Evolutionary conservation across 2,888 invertebrate species (phyloP), one percentile per base, ranked within the genome.

Genomic region (Troglohyphantes excavatus): DNA sequence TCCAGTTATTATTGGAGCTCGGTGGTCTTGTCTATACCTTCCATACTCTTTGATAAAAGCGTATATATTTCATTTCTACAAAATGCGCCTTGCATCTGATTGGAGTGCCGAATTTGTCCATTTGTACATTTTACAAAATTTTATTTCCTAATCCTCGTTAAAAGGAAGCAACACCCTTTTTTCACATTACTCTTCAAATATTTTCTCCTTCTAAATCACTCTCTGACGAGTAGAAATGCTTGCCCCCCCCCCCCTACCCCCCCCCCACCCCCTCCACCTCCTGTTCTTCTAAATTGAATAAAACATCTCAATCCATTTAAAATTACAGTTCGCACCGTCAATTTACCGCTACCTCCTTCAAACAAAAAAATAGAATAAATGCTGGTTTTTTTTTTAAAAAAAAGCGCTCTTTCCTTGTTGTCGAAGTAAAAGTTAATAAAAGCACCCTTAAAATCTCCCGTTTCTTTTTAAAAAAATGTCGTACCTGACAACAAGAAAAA

Each of bases 381-480:
- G 9, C 3, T 3, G 39, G 9, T 39, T 39, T 39, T 39, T 39
- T 39, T 39, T 39, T 39, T 39, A 39, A 39, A 39, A n/a, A n/a
- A n/a, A n/a, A n/a, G n/a, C 33, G 9, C 9, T 9, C 33, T 9
- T 33, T 9, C 33, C 33, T 6, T 33, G 9, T 17, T 46, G 13
- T 46, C 17, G 46, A 46, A 46, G 46, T 17, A 26, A 72, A 72
- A 26, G 26, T 72, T 72, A 72, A 72, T 72, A 72, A 46, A 72
- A 72, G 46, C 72, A 5, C 6, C 46, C 17, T 39, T 26, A 23
- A 72, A 46, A 72, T 46, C 46, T 23, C 11, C 11, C 11, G 3
- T 46, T 46, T 46, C 17, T 9, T 39, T 39, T 11, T 26, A 39
- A n/a, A n/a, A 39, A 70, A 70, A 72, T 46, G 72, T 21, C 72